These are phyloP conservation scores for Paragorgia papillata DNA, from an alignment of 92 coral and sea anemone genomes.

Conservation along the genomic window DNA sequence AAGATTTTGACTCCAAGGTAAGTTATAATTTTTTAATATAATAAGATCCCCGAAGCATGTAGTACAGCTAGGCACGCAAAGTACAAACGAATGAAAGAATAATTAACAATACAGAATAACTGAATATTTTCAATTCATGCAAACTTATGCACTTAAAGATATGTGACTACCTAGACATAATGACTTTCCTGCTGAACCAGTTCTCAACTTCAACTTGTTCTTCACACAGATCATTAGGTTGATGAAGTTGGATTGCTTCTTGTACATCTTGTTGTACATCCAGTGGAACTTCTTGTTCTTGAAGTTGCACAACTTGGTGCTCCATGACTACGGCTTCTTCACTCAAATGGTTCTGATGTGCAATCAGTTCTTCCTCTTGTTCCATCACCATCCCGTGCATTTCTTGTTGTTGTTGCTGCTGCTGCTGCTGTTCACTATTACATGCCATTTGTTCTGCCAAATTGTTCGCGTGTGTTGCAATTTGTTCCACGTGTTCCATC, in stretches of 20 bases:
- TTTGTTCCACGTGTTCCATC: conserved; percentile 22
- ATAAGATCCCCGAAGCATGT: too few relatives aligned
- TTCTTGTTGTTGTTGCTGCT: too few relatives aligned
- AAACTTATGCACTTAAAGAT: too few relatives aligned
- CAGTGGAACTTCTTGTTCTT: conserved; percentile 34
- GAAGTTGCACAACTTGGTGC: conserved; percentile 23
- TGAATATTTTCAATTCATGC: not conserved
- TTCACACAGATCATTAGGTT: conserved; percentile 27
- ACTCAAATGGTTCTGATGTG: conserved; percentile 12
- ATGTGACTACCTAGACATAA: conserved; percentile 9
- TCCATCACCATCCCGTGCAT: conserved; percentile 11
- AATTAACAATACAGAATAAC: too few relatives aligned
- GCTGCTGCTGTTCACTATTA: conserved; percentile 2
- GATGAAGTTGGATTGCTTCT: conserved; percentile 22
- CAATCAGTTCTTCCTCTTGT: conserved; percentile 18
- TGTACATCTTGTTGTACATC: not conserved
- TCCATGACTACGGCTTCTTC: conserved; percentile 28
- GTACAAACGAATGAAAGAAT: too few relatives aligned
- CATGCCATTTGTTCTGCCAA: conserved; percentile 6
- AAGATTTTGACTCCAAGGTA: too few relatives aligned
- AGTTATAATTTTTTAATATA: too few relatives aligned
- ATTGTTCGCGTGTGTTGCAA: conserved; percentile 12
- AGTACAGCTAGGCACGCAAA: too few relatives aligned
- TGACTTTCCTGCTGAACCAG: conserved; percentile 20
- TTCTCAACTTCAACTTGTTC: conserved; percentile 15